Evolutionary conservation across 2,113 vertebrate species (phyloP).

Genomic region (Riparia riparia): DNA sequence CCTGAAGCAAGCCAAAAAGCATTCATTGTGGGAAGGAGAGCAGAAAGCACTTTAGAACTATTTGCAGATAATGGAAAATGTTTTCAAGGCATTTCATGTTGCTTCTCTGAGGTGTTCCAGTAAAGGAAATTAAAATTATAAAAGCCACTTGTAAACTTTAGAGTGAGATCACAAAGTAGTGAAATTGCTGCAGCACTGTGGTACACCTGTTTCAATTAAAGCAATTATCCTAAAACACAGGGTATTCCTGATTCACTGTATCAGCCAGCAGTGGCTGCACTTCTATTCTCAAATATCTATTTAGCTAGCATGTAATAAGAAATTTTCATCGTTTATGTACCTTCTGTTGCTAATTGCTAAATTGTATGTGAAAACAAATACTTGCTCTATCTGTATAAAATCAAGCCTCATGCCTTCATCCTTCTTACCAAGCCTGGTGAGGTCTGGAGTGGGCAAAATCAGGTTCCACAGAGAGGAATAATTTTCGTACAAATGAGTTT

Average conservation of each 20-base stretch:
- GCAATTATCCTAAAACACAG: constrained; percentile 18
- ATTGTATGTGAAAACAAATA: background rate
- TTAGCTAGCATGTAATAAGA: background rate
- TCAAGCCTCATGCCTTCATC: background rate
- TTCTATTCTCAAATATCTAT: background rate
- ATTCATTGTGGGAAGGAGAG: background rate
- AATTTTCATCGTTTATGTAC: background rate
- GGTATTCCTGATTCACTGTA: background rate
- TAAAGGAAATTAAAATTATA: constrained; percentile 53
- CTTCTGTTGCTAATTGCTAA: background rate
- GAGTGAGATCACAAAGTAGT: background rate
- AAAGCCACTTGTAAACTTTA: constrained; percentile 10
- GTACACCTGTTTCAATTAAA: constrained; percentile 48
- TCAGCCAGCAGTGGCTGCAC: background rate
- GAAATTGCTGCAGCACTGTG: background rate
- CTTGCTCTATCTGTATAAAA: background rate
- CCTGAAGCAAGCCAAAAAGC: constrained; percentile 34
- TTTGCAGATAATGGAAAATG: constrained; percentile 46
- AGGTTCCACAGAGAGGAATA: background rate
- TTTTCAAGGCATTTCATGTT: constrained; percentile 39
- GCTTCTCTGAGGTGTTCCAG: constrained; percentile 3
- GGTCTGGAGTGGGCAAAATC: background rate
- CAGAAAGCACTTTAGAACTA: constrained; percentile 49
- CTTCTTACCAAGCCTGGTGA: background rate
- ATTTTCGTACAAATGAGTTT: background rate